phyloP scores from a whole-genome alignment of 2,888 invertebrate species.

The Synanthedon vespiformis region DNA sequence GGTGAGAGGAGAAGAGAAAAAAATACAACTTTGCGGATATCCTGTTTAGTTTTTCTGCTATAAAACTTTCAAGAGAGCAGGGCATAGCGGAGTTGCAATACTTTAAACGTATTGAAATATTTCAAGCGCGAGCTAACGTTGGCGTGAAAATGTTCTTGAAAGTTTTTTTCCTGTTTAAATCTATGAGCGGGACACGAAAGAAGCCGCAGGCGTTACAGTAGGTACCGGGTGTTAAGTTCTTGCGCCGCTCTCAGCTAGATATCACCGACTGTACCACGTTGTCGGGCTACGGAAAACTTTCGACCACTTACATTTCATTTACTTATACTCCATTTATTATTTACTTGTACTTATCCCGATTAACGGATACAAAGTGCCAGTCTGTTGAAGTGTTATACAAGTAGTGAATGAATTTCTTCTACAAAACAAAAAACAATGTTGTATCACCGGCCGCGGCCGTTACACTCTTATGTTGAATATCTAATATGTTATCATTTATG shows the following conservation, averaged over 20 bases:
- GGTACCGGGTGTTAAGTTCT: conserved; percentile 18
- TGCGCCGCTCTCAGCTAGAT: conserved; percentile 4
- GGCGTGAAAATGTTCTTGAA: conserved; percentile 6
- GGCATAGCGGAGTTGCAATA: neutral
- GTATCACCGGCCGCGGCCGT: no score
- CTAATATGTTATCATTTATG: no score
- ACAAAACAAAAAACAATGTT: no score
- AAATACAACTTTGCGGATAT: neutral
- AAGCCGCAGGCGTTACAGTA: conserved; percentile 25
- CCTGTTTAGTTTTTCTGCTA: neutral
- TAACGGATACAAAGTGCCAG: conserved; percentile 10
- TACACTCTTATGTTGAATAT: no score
- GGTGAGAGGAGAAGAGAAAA: neutral
- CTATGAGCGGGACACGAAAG: conserved; percentile 27
- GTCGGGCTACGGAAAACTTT: conserved; percentile 33
- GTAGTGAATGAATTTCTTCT: no score
- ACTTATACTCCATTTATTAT: conserved; percentile 41
- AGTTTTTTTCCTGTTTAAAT: conserved; percentile 15
- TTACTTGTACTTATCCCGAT: conserved; percentile 27
- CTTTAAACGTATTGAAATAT: conserved; percentile 5
- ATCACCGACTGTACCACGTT: conserved; percentile 17
- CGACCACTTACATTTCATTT: conserved; percentile 47
- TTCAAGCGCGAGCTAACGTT: conserved; percentile 17
- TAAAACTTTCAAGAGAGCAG: conserved; percentile 3
- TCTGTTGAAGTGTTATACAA: no score